Evolutionary conservation across 2,113 vertebrate genomes (phyloP), one percentile per base, ranked within the genome.

Genomic region (Anser brachyrhynchus): DNA sequence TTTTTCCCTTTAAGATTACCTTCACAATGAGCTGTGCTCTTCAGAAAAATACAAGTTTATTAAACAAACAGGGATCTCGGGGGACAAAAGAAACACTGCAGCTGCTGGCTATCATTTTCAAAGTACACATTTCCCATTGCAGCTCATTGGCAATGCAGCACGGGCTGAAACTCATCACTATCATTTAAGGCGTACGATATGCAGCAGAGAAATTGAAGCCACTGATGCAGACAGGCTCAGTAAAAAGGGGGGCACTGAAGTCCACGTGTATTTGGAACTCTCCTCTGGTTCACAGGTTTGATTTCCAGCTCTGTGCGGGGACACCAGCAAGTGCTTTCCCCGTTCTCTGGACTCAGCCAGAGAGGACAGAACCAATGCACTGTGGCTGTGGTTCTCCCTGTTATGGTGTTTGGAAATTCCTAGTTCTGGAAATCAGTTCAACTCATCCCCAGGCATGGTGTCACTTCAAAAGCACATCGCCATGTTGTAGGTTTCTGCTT

Each of bases 21-120:
- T 94, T 83, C 79, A 86, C 82, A 62, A 59, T 7, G 31, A 41
- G 22, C 39, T 77, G 49, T 54, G 58, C 76, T 94, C 49, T 70
- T 89, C 84, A 89, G 87, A 80, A 81, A 95, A 93, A 82, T 43
- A 86, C 43, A 83, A 87, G 69, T 88, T 88, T 95, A 92, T 95
- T 93, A 90, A 92, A 65, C 35, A 70, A 77, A 80, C 54, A 90
- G 72, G 13, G 44, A 66, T 69, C 88, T 76, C 79, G 20, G 88
- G 75, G 64, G 85, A 93, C 74, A 28, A 49, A 39, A 91, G 82
- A 52, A 94, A 44, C 71, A 70, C 54, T 85, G 66, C 88, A 86
- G 90, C 90, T 93, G 79, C 85, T 90, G 90, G 41, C 28, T 90
- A 55, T 90, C 35, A n/a, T 15, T 83, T 93, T 62, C 93, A 62